These are phyloP conservation scores for Microcebus ravelobensis DNA, from an alignment of 2,113 vertebrate genomes.

Conservation along the genomic window DNA sequence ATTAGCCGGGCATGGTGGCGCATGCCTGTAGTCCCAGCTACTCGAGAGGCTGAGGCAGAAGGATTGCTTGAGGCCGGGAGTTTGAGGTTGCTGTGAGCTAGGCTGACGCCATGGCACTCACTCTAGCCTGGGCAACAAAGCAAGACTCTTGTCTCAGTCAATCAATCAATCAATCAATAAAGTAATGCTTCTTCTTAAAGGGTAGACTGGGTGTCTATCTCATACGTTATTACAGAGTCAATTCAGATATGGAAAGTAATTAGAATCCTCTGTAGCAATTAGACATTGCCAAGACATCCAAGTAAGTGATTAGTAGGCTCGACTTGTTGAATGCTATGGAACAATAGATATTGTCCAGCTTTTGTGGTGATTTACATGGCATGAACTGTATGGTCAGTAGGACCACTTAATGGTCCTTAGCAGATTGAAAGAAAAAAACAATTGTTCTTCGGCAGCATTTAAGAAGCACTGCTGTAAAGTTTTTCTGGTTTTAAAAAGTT, in stretches of 20 bases:
- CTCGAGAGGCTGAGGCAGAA: too few relatives aligned
- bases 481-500: background rate
- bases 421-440: background rate
- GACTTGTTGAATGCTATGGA: background rate
- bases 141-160: too few relatives aligned
- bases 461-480: background rate
- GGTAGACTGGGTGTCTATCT: background rate
- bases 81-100: too few relatives aligned
- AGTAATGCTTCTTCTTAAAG: background rate
- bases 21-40: too few relatives aligned
- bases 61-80: too few relatives aligned
- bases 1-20: too few relatives aligned
- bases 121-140: too few relatives aligned
- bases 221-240: background rate
- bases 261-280: background rate
- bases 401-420: background rate
- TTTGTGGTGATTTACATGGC: background rate
- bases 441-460: background rate
- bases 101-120: too few relatives aligned
- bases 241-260: background rate
- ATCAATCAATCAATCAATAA: too few relatives aligned
- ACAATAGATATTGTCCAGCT: background rate
- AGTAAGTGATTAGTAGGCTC: background rate
- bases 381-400: background rate
- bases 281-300: background rate